Evolutionary conservation across 2,888 invertebrate genomes (phyloP).

Genomic region (Trachelus troglodyta): DNA sequence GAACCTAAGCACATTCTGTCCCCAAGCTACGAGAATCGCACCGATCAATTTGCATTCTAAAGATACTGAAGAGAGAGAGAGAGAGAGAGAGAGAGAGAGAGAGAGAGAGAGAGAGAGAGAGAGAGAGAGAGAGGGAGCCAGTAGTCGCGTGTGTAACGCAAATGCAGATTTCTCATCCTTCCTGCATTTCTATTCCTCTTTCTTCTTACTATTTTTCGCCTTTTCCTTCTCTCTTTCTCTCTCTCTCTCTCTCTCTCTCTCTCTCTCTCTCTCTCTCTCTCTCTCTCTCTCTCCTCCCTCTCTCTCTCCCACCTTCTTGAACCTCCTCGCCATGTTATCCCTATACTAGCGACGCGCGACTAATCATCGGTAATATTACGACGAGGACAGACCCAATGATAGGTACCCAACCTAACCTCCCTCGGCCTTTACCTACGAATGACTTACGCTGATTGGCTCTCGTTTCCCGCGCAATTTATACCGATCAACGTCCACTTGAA

Average conservation of each 20-base stretch:
- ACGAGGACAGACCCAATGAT: conserved; percentile 23
- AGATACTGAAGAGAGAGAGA: conserved; percentile 28
- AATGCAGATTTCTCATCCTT: no score
- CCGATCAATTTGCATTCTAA: conserved; percentile 55
- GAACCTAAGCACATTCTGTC: conserved; percentile 52
- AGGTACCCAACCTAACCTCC: conserved; percentile 22
- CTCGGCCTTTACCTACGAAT: conserved; percentile 13
- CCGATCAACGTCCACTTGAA: conserved; percentile 11
- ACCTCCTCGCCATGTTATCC: no score
- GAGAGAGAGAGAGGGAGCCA: neutral
- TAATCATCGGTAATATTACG: conserved; percentile 22
- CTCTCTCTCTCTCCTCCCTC: no score
- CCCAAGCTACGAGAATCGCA: conserved; percentile 51
- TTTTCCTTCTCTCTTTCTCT: no score
- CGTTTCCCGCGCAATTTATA: conserved; percentile 37
- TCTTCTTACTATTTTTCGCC: no score
- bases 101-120: neutral
- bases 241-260: no score
- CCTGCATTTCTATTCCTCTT: no score
- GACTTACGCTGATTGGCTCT: conserved; percentile 36
- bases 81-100: neutral
- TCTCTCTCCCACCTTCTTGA: no score
- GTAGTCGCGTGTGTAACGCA: no score
- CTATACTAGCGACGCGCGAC: neutral
- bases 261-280: no score